Evolutionary conservation across 2,888 invertebrate genomes (phyloP), one percentile per base, ranked within the genome.

Genomic region (Physocephala rufipes): DNA sequence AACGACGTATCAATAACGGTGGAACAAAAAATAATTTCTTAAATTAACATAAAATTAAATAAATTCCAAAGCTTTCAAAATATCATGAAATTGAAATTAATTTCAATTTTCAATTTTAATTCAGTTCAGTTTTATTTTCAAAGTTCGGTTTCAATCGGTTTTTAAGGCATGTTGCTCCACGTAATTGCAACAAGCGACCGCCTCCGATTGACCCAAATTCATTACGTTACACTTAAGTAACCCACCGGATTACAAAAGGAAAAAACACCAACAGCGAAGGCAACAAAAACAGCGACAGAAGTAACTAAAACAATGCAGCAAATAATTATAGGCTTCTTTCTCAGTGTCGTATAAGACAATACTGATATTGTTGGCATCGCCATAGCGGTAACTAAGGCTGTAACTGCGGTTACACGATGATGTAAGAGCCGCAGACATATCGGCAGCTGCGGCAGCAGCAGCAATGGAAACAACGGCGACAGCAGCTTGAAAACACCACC

Each of bases 291-390:
- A 21, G 16, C 21, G n/a, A 9, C 43, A 30, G 16, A 13, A 43
- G 2, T 36, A 19, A 36, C 61, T n/a, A 62, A 30, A 36, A n/a
- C 61, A 62, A 62, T 62, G 61, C 61, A 62, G 16, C 61, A 65
- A 65, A 65, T 65, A 65, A 65, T 65, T 65, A 51, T 62, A 43
- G 62, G 62, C 43, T 62, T 62, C 43, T 36, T 15, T 36, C 36
- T 36, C 36, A 36, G 4, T 36, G 21, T 26, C 15, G 21, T 55
- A 28, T 3, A n/a, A 45, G 21, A 2, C 24, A 21, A 26, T 55
- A 26, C 9, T 36, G 36, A 7, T 4, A 36, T 36, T 15, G 49
- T 19, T 49, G 49, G 12, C 3, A 49, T 49, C 16, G 49, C 12
- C 19, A n/a, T 3, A 19, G 49, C 49, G 7, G 49, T 19, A n/a